A percentile compares a stretch with the other conserved stretches of the same genome.
Conservation (phyloP, 2,113 vertebrate genomes). For the Grammomys dolichurus region DNA sequence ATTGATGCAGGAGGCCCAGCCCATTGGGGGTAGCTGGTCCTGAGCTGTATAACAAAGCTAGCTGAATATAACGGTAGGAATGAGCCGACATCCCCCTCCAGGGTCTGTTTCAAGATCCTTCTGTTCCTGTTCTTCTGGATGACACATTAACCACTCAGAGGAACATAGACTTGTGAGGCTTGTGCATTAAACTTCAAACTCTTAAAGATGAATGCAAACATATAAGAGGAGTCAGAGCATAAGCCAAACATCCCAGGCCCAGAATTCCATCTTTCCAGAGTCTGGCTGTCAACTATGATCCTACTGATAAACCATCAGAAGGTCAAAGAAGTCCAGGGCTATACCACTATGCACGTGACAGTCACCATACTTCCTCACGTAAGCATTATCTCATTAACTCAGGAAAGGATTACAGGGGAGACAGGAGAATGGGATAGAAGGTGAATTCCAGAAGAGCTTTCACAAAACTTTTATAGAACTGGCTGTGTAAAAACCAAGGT, state of each 20-base stretch:
- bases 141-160: background rate
- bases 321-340: background rate
- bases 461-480: background rate
- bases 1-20: too few species aligned
- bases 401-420: too few species aligned
- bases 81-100: background rate
- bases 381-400: background rate
- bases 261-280: background rate
- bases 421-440: background rate
- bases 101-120: background rate
- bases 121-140: background rate
- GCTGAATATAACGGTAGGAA: background rate
- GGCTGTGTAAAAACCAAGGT: background rate
- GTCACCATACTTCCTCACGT: background rate
- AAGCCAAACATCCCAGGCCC: background rate
- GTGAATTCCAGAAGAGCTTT: background rate
- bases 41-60: background rate
- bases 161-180: background rate
- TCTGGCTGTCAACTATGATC: background rate
- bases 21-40: background rate
- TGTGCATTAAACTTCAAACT: background rate
- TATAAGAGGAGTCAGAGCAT: background rate
- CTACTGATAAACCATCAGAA: background rate
- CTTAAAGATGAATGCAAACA: background rate
- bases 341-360: too few species aligned